Evolutionary conservation across 2,113 vertebrate species (phyloP), one percentile per base, ranked within the genome.

Genomic region (Taxidea taxus): DNA sequence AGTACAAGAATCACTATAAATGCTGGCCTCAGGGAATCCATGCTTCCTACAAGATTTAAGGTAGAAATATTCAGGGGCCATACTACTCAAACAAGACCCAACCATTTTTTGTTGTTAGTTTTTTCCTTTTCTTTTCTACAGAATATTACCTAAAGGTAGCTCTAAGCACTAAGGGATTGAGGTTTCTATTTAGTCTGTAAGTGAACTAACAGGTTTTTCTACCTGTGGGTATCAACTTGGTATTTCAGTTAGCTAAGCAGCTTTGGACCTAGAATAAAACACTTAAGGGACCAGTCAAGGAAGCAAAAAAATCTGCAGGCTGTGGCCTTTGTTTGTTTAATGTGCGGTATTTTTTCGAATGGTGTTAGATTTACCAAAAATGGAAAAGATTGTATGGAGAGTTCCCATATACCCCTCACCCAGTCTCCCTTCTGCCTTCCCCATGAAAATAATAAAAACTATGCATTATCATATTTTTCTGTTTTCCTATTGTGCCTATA

Each of bases 101-200:
- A 90, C 74, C 70, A 94, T 74, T 96, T 98, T 93, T 92, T 97
- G 82, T 96, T 96, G 91, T 95, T 96, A 92, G 87, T 87, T 88
- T 92, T 95, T 92, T 96, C 47, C 54, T 95, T 96, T 97, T 68
- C 84, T 87, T 92, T 94, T 81, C 74, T 89, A 68, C 64, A 95
- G 85, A 95, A 95, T 94, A 92, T 97, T 92, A 98, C 97, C 96
- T 97, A 90, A 96, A 98, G 97, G 90, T 97, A 98, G 94, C 97
- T 96, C 92, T 96, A 87, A 97, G 96, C 97, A 97, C 51, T 96
- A 83, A 96, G 44, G 77, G 47, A 97, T 42, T 97, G 95, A 97
- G 84, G n/a, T 92, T 97, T 97, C 96, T 96, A 95, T 95, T 97
- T 97, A 89, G 92, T 88, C 75, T 97, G 37, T 54, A 91, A 97